phyloP scores from a whole-genome alignment of 1,140 invertebrate species.

The Drosophila repletoides region DNA sequence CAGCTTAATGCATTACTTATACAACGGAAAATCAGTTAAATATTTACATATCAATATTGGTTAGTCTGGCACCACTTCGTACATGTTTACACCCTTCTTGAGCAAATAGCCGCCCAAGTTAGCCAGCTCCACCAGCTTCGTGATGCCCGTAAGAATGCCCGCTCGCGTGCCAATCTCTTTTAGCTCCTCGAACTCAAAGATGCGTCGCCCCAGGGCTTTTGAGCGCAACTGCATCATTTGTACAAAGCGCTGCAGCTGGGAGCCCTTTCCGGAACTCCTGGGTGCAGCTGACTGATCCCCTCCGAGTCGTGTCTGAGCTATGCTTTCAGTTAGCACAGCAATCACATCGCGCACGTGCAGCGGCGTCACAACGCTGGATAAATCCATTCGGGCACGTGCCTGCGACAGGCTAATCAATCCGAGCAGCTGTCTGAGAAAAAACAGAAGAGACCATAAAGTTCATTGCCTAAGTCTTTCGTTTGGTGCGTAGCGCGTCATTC shows the following conservation, averaged over 20 bases:
- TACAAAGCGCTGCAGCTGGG: conserved; percentile 90
- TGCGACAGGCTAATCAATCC: conserved; percentile 94
- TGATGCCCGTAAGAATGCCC: conserved; percentile 85
- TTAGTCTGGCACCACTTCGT: conserved; percentile 83
- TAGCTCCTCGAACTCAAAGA: conserved; percentile 89
- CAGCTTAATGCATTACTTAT: conserved; percentile 33
- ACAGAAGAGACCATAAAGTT: neutral
- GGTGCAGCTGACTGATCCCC: neutral
- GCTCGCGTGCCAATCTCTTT: conserved; percentile 87
- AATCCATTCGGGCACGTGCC: conserved; percentile 93
- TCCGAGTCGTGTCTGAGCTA: conserved; percentile 86
- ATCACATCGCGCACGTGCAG: conserved; percentile 93
- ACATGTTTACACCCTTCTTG: conserved; percentile 91
- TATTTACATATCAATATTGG: conserved; percentile 39
- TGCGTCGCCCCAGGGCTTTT: conserved; percentile 85
- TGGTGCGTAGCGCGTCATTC: no score
- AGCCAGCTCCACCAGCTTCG: conserved; percentile 88
- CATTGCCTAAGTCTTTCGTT: neutral
- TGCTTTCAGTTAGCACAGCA: conserved; percentile 91
- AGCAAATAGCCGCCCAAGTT: conserved; percentile 94
- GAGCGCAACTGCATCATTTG: conserved; percentile 87
- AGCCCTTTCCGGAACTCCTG: conserved; percentile 86
- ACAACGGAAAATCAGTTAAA: conserved; percentile 23
- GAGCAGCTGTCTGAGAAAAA: conserved; percentile 48
- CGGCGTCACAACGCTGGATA: conserved; percentile 90